A percentile compares a stretch with the other conserved stretches of the same genome.
Evolutionary conservation across 1,140 invertebrate genomes (phyloP).

Genomic region (Drosophila prosaltans): DNA sequence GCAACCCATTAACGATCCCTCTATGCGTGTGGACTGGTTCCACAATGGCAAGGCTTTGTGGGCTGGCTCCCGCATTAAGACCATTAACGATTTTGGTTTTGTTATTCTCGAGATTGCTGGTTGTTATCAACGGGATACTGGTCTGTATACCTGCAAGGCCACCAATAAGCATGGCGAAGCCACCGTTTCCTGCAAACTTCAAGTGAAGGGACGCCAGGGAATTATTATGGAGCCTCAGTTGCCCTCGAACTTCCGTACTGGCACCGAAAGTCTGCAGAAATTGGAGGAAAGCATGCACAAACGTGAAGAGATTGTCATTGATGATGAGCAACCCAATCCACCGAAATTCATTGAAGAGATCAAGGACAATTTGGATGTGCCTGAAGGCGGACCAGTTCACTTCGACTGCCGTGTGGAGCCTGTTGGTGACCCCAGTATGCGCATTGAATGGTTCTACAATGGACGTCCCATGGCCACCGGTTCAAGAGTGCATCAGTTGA

Average conservation of each 20-base stretch:
- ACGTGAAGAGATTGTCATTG: slow-evolving; percentile 90
- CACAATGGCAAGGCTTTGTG: slow-evolving; percentile 96
- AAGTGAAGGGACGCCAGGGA: slow-evolving; percentile 92
- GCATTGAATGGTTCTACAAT: slow-evolving; percentile 97
- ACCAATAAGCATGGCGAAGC: slow-evolving; percentile 95
- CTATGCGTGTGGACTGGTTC: slow-evolving; percentile 97
- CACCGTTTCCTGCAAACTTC: slow-evolving; percentile 92
- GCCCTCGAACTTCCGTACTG: slow-evolving; percentile 92
- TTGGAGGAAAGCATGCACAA: slow-evolving; percentile 95
- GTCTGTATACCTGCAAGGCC: slow-evolving; percentile 95
- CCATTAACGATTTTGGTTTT: slow-evolving; percentile 96
- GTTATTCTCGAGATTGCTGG: slow-evolving; percentile 95
- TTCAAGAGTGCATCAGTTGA: slow-evolving; percentile 94
- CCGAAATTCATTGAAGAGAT: slow-evolving; percentile 93
- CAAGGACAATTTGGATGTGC: slow-evolving; percentile 91
- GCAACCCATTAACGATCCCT: slow-evolving; percentile 95
- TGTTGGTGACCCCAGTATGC: slow-evolving; percentile 92
- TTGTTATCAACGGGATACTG: slow-evolving; percentile 94
- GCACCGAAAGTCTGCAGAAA: slow-evolving; percentile 94
- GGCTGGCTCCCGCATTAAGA: slow-evolving; percentile 94
- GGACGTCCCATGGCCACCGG: slow-evolving; percentile 94
- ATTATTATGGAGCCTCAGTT: slow-evolving; percentile 96
- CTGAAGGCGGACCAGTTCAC: slow-evolving; percentile 94
- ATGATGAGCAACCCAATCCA: slow-evolving; percentile 93
- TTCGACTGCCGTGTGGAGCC: slow-evolving; percentile 96